These are phyloP conservation scores for Drosophila silvestris DNA, from an alignment of 2,888 invertebrate species.

Conservation along the genomic window DNA sequence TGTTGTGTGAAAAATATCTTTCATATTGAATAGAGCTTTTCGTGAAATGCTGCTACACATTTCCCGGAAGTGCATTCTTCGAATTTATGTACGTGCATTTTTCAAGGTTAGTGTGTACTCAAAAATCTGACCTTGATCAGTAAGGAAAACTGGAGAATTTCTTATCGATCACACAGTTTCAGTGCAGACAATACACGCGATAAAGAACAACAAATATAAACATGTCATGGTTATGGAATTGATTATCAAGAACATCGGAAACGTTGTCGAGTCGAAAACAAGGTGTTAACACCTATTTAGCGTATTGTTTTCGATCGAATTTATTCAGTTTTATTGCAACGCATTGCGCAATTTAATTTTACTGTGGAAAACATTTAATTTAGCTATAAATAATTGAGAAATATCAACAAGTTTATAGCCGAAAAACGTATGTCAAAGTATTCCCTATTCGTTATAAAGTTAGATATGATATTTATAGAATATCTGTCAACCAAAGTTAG, in stretches of 20 bases:
- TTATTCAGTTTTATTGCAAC: slow-evolving; percentile 19
- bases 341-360: slow-evolving; percentile 23
- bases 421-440: background rate
- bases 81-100: slow-evolving; percentile 26
- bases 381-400: background rate
- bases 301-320: slow-evolving; percentile 24
- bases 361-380: slow-evolving; percentile 25
- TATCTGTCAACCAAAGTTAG: background rate
- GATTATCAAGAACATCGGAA: slow-evolving; percentile 47
- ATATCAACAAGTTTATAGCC: slow-evolving; percentile 16
- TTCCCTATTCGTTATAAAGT: background rate
- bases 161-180: slow-evolving; percentile 28
- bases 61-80: slow-evolving; percentile 38
- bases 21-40: slow-evolving; percentile 53
- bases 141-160: slow-evolving; percentile 17
- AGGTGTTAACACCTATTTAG: slow-evolving; percentile 45
- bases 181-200: slow-evolving; percentile 1
- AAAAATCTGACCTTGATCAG: slow-evolving; percentile 24
- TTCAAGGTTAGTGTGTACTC: slow-evolving; percentile 40
- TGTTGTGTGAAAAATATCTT: slow-evolving; percentile 38
- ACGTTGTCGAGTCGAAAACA: slow-evolving; percentile 27
- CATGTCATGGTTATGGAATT: slow-evolving; percentile 45
- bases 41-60: slow-evolving; percentile 32
- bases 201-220: slow-evolving; percentile 41
- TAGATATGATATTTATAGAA: background rate